Conservation (phyloP, 1,140 invertebrate species). For the Drosophila nebulosa region DNA sequence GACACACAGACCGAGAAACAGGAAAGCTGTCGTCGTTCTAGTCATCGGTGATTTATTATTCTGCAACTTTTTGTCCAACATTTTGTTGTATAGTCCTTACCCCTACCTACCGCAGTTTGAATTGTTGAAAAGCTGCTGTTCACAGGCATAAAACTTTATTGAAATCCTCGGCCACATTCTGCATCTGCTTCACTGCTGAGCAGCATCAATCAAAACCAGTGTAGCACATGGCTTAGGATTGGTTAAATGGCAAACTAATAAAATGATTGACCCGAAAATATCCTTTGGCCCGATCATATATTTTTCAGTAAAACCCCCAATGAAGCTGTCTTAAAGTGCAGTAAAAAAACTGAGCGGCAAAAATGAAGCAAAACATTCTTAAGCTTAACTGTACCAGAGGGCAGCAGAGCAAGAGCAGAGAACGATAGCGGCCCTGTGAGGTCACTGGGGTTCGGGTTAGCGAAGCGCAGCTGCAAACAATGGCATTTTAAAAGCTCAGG, state of each 20-base stretch:
- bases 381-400: conserved; percentile 3
- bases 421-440: conserved; percentile 20
- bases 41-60: conserved; percentile 69
- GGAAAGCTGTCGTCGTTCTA: conserved; percentile 48
- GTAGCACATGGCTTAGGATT: conserved; percentile 44
- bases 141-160: conserved; percentile 57
- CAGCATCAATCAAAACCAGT: conserved; percentile 28
- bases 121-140: conserved; percentile 36
- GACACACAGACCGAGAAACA: conserved; percentile 4
- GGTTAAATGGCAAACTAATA: conserved; percentile 51
- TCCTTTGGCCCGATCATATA: conserved; percentile 37
- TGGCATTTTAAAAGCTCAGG: conserved; percentile 71
- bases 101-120: not conserved
- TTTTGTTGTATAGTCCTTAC: conserved; percentile 1
- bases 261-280: conserved; percentile 25
- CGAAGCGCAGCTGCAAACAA: conserved; percentile 72
- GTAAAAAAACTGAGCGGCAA: conserved; percentile 6
- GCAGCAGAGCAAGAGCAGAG: conserved; percentile 12
- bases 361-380: conserved; percentile 19
- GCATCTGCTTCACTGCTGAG: conserved; percentile 31
- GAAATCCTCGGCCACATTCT: conserved; percentile 50
- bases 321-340: conserved; percentile 21
- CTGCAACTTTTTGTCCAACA: conserved; percentile 40
- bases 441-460: conserved; percentile 49
- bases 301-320: conserved; percentile 22